Evolutionary conservation across 2,113 vertebrate genomes (phyloP), one percentile per base, ranked within the genome.

Genomic region (Callipepla californica): DNA sequence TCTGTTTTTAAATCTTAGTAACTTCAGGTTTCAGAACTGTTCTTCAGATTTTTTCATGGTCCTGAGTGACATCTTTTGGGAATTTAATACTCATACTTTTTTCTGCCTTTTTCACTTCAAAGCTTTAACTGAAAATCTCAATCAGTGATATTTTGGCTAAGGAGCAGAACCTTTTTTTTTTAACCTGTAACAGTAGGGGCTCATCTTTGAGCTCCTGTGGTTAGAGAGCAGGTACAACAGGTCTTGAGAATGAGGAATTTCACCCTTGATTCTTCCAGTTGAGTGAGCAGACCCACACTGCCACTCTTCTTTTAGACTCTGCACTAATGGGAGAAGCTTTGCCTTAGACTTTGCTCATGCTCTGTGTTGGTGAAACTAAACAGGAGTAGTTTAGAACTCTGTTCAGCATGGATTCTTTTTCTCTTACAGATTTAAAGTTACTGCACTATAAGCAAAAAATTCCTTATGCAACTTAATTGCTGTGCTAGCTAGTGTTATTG

Each of bases 271-370:
- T 79, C 40, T 17, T 51, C 40, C 44, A 30, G 62, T 7, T 2
- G 0, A 8, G 77, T 18, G 26, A 30, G 63, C 5, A 0, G 57
- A 10, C n/a, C 38, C 15, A 51, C 25, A 38, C 12, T 22, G 6
- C 44, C 63, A 19, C 21, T 44, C 72, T 18, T 16, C 34, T n/a
- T 30, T 12, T 7, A 22, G 53, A 47, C 47, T 9, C 53, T 21
- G 61, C n/a, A 9, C 65, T 44, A 26, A 3, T 36, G 61, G 72
- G 65, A 44, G 34, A 4, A 47, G 51, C 51, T 85, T 40, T 83
- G 67, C 51, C 78, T 66, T 61, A 57, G 53, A 16, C 15, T 61
- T 48, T 63, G 14, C 50, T 74, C 32, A 0, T 4, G 2, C 45
- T 63, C n/a, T 20, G 7, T 68, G 73, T 13, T 82, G 87, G 40